Evolutionary conservation across 2,797 vertebrate species (phyloP).

Genomic region (Alfaro cultratus): DNA sequence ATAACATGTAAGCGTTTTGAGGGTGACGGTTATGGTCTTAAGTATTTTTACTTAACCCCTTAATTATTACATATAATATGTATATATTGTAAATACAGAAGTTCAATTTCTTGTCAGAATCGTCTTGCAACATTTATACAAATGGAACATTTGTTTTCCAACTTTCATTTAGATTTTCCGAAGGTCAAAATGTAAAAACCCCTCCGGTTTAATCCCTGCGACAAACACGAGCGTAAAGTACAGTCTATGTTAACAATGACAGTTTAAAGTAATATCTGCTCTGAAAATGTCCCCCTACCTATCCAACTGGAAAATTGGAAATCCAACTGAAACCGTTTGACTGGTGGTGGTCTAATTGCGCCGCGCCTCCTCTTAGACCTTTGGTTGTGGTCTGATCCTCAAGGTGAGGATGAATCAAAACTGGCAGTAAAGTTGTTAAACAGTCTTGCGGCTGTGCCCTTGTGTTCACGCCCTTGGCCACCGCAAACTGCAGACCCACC

Average conservation of each 20-base stretch:
- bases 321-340: neutral
- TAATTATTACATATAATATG: too few relatives aligned
- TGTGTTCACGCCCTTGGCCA: conserved; percentile 18
- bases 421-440: conserved; percentile 24
- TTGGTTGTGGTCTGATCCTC: neutral
- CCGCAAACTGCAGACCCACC: conserved; percentile 51
- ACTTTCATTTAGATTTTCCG: neutral
- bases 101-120: neutral
- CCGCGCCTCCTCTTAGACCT: neutral
- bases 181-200: neutral
- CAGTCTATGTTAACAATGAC: neutral
- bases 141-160: neutral
- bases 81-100: neutral
- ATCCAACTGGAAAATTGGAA: neutral
- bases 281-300: neutral
- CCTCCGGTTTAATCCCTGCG: neutral
- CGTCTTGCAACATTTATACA: neutral
- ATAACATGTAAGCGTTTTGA: too few relatives aligned
- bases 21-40: too few relatives aligned
- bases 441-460: conserved; percentile 21
- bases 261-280: neutral
- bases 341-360: neutral
- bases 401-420: conserved; percentile 11
- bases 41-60: neutral
- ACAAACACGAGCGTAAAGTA: neutral